Conservation (phyloP, 1,140 invertebrate genomes). For the Yoshiicerus persimilis region DNA sequence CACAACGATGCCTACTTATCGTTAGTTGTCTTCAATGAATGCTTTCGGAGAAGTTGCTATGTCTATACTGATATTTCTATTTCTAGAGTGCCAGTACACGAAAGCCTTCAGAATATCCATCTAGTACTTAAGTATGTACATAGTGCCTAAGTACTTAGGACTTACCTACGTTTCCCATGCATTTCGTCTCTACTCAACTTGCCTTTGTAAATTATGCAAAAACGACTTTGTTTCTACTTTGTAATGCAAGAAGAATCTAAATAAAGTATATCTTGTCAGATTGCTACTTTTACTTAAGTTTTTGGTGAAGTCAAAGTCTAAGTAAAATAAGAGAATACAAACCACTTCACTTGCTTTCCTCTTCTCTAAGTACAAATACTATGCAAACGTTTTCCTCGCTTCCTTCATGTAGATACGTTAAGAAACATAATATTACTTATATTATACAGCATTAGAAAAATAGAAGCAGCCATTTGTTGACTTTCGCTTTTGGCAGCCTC, state of each 20-base stretch:
- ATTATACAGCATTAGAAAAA: constrained; percentile 7
- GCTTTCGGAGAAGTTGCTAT: background rate
- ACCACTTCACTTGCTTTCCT: background rate
- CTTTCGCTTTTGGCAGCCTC: background rate
- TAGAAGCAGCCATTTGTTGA: background rate
- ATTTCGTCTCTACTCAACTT: background rate
- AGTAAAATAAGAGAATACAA: background rate
- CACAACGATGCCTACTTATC: background rate
- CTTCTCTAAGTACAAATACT: background rate
- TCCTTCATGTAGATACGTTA: background rate
- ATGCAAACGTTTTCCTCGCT: background rate
- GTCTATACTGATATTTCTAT: background rate
- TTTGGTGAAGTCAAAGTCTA: background rate
- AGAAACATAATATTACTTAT: background rate
- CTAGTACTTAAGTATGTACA: no score
- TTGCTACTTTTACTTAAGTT: background rate
- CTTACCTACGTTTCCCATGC: background rate
- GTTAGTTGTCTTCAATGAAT: background rate
- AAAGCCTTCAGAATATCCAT: no score
- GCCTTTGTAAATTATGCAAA: background rate
- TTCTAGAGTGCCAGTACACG: no score
- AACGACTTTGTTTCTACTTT: constrained; percentile 18
- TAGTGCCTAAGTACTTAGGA: background rate
- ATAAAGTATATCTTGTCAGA: constrained; percentile 12
- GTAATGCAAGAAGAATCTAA: background rate